Percentiles rank a stretch among this genome's conserved stretches.
phyloP scores from a whole-genome alignment of 1,140 invertebrate species.

The Babylonia areolata region DNA sequence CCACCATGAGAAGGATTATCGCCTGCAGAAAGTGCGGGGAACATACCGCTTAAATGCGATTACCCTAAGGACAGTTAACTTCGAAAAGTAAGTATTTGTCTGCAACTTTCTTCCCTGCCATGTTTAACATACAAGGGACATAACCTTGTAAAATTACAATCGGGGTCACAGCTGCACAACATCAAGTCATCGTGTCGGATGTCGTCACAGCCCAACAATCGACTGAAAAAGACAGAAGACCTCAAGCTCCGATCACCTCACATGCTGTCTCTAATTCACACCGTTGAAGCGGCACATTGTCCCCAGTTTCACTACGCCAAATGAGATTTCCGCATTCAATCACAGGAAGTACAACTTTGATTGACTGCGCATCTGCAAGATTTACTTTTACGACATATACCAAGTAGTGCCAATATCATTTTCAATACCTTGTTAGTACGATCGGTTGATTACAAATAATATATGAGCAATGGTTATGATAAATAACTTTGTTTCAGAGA shows the following conservation, averaged over 20 bases:
- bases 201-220: constrained; percentile 1
- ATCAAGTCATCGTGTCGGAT: constrained; percentile 8
- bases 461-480: no score
- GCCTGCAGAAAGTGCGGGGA: constrained; percentile 43
- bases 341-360: constrained; percentile 42
- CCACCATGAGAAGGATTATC: constrained; percentile 79
- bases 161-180: constrained; percentile 39
- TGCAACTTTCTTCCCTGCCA: constrained; percentile 47
- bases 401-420: neutral
- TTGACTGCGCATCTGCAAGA: constrained; percentile 43
- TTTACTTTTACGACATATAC: constrained; percentile 22
- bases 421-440: no score
- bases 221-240: neutral
- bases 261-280: constrained; percentile 29
- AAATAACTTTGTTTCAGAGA: neutral
- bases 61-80: constrained; percentile 20
- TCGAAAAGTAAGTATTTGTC: constrained; percentile 39
- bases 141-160: constrained; percentile 47
- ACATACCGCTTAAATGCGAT: constrained; percentile 51
- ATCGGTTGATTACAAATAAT: no score
- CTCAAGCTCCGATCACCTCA: constrained; percentile 20
- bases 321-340: constrained; percentile 46
- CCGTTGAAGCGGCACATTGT: constrained; percentile 34
- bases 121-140: constrained; percentile 58
- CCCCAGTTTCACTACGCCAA: constrained; percentile 35